A percentile compares a stretch with the other conserved stretches of the same genome.
Evolutionary conservation across 2,113 vertebrate genomes (phyloP).

Genomic region (Scatophagus argus): DNA sequence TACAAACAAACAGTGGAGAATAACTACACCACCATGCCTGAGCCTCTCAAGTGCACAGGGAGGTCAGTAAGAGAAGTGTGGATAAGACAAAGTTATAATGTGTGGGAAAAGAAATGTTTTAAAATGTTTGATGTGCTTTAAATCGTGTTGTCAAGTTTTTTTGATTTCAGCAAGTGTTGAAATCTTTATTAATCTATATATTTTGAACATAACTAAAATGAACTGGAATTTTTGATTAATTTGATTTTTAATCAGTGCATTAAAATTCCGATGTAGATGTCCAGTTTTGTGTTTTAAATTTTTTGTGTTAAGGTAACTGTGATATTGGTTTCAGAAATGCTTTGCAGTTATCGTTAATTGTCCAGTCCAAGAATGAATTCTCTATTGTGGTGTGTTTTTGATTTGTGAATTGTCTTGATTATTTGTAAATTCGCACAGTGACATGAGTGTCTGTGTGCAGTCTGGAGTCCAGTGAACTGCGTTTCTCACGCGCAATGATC

Average conservation of each 20-base stretch:
- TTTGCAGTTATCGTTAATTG: background rate
- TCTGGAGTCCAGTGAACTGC: conserved; percentile 69
- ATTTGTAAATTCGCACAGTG: background rate
- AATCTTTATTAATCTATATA: too few species aligned
- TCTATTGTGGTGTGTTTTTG: background rate
- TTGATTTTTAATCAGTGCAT: too few species aligned
- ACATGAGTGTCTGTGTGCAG: conserved; percentile 40
- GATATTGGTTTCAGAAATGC: too few species aligned
- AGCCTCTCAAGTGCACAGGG: background rate
- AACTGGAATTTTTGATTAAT: too few species aligned
- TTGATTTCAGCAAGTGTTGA: too few species aligned
- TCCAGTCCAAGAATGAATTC: too few species aligned
- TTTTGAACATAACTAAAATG: too few species aligned
- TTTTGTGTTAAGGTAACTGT: too few species aligned
- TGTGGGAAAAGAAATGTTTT: background rate
- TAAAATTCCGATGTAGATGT: too few species aligned
- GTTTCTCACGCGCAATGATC: conserved; percentile 72
- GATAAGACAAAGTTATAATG: background rate
- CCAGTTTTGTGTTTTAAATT: too few species aligned
- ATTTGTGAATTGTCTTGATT: background rate
- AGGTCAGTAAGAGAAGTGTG: background rate
- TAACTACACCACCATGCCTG: background rate
- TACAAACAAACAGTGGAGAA: background rate
- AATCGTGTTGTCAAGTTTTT: background rate
- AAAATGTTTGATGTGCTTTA: background rate